phyloP scores from a whole-genome alignment of 2,888 invertebrate genomes.

The Nomada ruficornis region DNA sequence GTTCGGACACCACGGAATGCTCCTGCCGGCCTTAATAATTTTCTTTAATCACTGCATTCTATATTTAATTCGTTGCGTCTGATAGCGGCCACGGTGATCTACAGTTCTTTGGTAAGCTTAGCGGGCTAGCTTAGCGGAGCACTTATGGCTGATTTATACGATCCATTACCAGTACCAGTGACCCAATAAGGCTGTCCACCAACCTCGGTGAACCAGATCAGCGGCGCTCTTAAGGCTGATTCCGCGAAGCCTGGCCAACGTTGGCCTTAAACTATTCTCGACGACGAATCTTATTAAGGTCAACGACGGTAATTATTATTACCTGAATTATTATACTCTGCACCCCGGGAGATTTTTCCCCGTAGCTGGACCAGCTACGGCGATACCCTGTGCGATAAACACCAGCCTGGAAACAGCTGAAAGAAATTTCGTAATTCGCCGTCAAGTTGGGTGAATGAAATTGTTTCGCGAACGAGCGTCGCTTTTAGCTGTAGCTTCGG shows the following conservation, averaged over 20 bases:
- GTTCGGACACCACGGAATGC: constrained; percentile 22
- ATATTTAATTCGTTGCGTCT: constrained; percentile 54
- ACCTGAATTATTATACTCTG: not conserved
- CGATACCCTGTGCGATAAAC: too few species aligned
- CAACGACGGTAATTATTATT: constrained; percentile 31
- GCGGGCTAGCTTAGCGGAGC: constrained; percentile 57
- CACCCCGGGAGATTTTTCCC: too few species aligned
- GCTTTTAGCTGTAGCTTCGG: constrained; percentile 32
- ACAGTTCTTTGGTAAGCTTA: constrained; percentile 53
- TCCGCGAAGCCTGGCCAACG: constrained; percentile 27
- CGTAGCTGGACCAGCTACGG: too few species aligned
- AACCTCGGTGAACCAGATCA: constrained; percentile 44
- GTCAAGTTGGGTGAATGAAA: not conserved
- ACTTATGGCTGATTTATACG: constrained; percentile 66
- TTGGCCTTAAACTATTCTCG: constrained; percentile 42
- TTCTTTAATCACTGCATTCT: constrained; percentile 59
- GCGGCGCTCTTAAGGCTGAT: constrained; percentile 43
- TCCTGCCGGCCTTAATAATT: constrained; percentile 47
- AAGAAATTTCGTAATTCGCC: too few species aligned
- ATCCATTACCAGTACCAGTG: constrained; percentile 59
- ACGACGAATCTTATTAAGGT: constrained; percentile 46
- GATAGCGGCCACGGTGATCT: constrained; percentile 44
- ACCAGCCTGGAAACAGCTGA: too few species aligned
- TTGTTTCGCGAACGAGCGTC: not conserved
- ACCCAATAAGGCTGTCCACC: constrained; percentile 51